Evolutionary conservation across 2,797 vertebrate species (phyloP).

Genomic region (Pangasius djambal): DNA sequence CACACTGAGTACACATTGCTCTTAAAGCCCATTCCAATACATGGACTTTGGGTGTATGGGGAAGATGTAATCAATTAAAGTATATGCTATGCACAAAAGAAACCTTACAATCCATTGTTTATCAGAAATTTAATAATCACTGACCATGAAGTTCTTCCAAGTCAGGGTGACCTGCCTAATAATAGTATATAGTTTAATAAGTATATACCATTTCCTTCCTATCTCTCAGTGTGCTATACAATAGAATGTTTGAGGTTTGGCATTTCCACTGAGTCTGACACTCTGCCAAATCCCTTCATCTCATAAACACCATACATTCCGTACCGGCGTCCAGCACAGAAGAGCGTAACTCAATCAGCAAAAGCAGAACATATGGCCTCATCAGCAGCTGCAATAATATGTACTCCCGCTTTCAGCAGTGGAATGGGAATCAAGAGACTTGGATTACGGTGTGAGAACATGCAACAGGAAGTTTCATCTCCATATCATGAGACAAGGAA

Average conservation of each 20-base stretch:
- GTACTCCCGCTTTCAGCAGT: conserved; percentile 41
- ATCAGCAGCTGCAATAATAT: conserved; percentile 62
- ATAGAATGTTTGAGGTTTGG: conserved; percentile 35
- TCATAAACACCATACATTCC: conserved; percentile 60
- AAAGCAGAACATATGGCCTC: conserved; percentile 63
- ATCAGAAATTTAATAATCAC: conserved; percentile 9
- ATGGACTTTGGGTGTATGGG: neutral
- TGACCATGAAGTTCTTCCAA: conserved; percentile 2
- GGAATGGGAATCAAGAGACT: conserved; percentile 47
- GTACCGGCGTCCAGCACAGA: conserved; percentile 40
- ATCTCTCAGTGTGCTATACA: conserved; percentile 39
- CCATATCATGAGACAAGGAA: conserved; percentile 24
- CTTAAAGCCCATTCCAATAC: neutral
- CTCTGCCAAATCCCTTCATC: conserved; percentile 52
- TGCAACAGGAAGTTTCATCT: conserved; percentile 43
- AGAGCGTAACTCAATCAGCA: conserved; percentile 55
- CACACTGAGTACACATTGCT: too few relatives aligned
- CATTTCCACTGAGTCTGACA: conserved; percentile 26
- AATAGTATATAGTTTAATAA: conserved; percentile 23
- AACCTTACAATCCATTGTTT: neutral
- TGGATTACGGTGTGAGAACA: conserved; percentile 41
- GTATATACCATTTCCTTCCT: conserved; percentile 30
- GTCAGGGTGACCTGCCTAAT: conserved; percentile 26
- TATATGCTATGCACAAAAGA: neutral
- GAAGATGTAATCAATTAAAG: neutral